Conservation (phyloP, 2,888 invertebrate species). For the Pollenia griseotomentosa region DNA sequence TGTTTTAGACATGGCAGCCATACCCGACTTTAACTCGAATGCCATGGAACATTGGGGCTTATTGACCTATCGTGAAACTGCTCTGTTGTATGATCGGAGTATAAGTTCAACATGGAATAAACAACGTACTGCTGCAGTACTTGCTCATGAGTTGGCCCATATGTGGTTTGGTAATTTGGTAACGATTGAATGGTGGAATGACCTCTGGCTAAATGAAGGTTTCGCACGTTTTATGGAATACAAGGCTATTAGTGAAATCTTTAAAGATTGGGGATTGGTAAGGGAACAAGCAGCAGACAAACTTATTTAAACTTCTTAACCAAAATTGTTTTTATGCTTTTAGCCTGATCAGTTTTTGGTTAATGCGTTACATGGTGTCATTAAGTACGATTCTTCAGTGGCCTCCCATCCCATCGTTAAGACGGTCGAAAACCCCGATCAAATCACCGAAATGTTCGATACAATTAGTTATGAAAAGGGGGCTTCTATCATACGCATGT, state of each 20-base stretch:
- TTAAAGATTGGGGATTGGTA: constrained; percentile 93
- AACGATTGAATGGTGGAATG: constrained; percentile 97
- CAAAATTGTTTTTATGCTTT: background rate
- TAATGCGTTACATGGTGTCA: constrained; percentile 89
- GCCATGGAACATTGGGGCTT: constrained; percentile 99
- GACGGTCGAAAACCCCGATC: constrained; percentile 92
- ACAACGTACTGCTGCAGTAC: constrained; percentile 91
- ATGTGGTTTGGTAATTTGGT: constrained; percentile 97
- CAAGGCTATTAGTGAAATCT: constrained; percentile 89
- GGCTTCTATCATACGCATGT: constrained; percentile 94
- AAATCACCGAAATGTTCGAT: constrained; percentile 97
- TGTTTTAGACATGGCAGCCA: constrained; percentile 82
- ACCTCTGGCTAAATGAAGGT: constrained; percentile 96
- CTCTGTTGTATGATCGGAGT: constrained; percentile 90
- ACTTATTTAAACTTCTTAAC: background rate
- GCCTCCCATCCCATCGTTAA: constrained; percentile 96
- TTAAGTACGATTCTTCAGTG: constrained; percentile 90
- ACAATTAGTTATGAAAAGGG: constrained; percentile 96
- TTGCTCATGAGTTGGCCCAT: constrained; percentile 97
- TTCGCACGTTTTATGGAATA: constrained; percentile 96
- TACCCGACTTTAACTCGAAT: constrained; percentile 86
- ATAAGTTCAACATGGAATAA: constrained; percentile 91
- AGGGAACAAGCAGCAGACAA: background rate
- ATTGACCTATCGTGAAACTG: constrained; percentile 95
- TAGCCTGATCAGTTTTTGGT: constrained; percentile 92